These are phyloP conservation scores for Drosophila tropicalis DNA, from an alignment of 1,140 invertebrate species.

Conservation along the genomic window DNA sequence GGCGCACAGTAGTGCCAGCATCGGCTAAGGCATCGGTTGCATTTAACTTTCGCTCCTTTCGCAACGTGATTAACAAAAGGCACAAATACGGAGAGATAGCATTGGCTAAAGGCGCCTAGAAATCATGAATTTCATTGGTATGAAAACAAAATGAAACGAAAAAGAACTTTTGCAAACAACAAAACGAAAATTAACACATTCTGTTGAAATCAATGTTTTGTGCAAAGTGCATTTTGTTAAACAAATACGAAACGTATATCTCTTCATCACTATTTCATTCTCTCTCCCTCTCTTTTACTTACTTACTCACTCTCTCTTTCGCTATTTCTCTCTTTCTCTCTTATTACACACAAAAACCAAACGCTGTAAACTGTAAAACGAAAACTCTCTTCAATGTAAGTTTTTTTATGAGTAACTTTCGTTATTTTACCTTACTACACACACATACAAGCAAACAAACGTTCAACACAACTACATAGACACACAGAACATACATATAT, in stretches of 20 bases:
- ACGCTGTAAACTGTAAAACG: slow-evolving; percentile 37
- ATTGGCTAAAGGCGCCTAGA: slow-evolving; percentile 78
- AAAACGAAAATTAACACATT: background rate
- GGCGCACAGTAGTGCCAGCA: slow-evolving; percentile 51
- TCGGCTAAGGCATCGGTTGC: slow-evolving; percentile 57
- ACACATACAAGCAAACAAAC: background rate
- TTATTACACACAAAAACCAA: slow-evolving; percentile 44
- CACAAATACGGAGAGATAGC: slow-evolving; percentile 80
- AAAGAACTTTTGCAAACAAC: background rate
- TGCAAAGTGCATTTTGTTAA: slow-evolving; percentile 40
- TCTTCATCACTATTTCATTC: slow-evolving; percentile 12
- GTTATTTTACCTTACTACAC: slow-evolving; percentile 8
- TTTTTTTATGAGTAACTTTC: slow-evolving; percentile 36
- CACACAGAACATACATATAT: background rate
- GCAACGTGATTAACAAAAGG: slow-evolving; percentile 40
- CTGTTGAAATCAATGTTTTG: slow-evolving; percentile 13
- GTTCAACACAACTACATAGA: slow-evolving; percentile 4
- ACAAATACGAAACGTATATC: background rate
- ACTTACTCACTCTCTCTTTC: slow-evolving; percentile 32
- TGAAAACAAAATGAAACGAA: slow-evolving; percentile 31
- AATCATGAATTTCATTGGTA: slow-evolving; percentile 84
- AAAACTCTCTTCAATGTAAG: slow-evolving; percentile 59
- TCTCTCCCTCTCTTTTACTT: slow-evolving; percentile 16
- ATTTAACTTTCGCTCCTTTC: slow-evolving; percentile 38
- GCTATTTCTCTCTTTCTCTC: slow-evolving; percentile 24